phyloP scores from a whole-genome alignment of 1,140 invertebrate species.

The Drosophila ogumai region DNA sequence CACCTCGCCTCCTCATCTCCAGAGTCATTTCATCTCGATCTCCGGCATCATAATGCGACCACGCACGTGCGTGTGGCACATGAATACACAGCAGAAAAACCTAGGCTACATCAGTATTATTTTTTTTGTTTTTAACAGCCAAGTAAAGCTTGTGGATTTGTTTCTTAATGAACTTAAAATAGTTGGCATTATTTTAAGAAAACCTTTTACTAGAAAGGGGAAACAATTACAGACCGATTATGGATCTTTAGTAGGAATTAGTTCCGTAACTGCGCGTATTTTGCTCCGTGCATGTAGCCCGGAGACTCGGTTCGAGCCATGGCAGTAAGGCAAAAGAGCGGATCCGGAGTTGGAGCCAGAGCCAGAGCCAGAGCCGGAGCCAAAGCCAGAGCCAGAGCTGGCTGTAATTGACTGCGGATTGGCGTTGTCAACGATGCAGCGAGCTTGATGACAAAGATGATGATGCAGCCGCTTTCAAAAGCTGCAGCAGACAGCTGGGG shows the following conservation, averaged over 20 bases:
- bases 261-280: not conserved
- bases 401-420: conserved; percentile 62
- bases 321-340: conserved; percentile 20
- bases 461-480: conserved; percentile 56
- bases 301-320: conserved; percentile 10
- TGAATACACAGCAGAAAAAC: conserved; percentile 26
- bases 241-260: not conserved
- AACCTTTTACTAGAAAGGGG: not conserved
- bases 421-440: conserved; percentile 64
- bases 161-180: not conserved
- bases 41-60: conserved; percentile 49
- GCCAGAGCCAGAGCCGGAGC: conserved; percentile 1
- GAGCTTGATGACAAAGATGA: conserved; percentile 55
- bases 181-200: not conserved
- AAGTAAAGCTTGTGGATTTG: not conserved
- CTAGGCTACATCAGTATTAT: not conserved
- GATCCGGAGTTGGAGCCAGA: not conserved
- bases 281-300: not conserved
- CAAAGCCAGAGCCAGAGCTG: conserved; percentile 15
- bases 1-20: not conserved
- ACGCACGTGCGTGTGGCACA: conserved; percentile 55
- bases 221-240: not conserved
- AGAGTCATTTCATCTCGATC: conserved; percentile 15
- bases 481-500: conserved; percentile 47
- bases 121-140: not conserved